Evolutionary conservation across 2,888 invertebrate genomes (phyloP).

Genomic region (Platycnemis pennipes): DNA sequence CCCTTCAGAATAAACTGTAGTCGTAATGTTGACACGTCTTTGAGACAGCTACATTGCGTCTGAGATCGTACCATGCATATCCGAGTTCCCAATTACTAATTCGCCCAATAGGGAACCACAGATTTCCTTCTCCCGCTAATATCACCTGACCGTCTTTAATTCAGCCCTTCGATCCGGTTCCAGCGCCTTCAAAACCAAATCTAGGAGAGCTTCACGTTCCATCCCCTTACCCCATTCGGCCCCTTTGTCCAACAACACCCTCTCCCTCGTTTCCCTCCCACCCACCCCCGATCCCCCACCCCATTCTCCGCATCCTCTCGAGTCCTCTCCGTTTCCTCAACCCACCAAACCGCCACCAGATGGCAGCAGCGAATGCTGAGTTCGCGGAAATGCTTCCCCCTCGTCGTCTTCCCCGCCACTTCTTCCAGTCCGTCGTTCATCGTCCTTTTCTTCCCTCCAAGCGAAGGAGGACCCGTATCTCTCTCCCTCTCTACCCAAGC

Average conservation of each 20-base stretch:
- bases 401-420: neutral
- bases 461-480: neutral
- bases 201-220: too few relatives aligned
- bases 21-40: too few relatives aligned
- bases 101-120: neutral
- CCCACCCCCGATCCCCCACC: neutral
- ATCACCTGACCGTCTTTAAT: neutral
- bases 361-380: conserved; percentile 25
- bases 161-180: neutral
- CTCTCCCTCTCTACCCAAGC: neutral
- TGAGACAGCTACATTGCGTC: too few relatives aligned
- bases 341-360: neutral
- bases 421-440: neutral
- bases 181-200: neutral
- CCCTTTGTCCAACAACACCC: too few relatives aligned
- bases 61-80: too few relatives aligned
- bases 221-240: neutral
- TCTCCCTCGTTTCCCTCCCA: neutral
- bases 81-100: too few relatives aligned
- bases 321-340: neutral
- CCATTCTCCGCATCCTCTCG: neutral
- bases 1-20: too few relatives aligned
- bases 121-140: neutral
- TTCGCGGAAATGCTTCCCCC: neutral
- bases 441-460: neutral